Evolutionary conservation across 2,113 vertebrate species (phyloP), one percentile per base, ranked within the genome.

Genomic region (Pangasianodon gigas): DNA sequence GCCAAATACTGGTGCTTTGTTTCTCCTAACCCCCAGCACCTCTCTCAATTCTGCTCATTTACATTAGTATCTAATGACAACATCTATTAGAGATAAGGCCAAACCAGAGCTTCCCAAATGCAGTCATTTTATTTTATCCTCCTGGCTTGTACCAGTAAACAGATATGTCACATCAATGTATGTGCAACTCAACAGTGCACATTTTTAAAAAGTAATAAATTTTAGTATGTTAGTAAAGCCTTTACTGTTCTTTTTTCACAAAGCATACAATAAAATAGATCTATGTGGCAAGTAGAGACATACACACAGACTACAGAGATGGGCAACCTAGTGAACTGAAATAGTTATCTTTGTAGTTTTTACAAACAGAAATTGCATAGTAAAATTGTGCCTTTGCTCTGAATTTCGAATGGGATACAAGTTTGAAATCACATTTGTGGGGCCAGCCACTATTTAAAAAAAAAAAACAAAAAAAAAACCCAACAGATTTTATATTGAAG

Each of bases 361-460:
- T 29, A 58, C 29, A 52, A 60, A 60, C 32, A 58, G n/a, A 69
- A 80, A 77, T 89, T 89, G 88, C 88, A 89, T 89, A 89, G 88
- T 67, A 32, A 24, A 54, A 16, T 80, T 86, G 84, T 67, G 83
- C 56, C 56, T 74, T 44, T 54, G 19, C 88, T 41, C 60, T 16
- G 48, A 80, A 41, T 10, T 65, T 85, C 14, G 11, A 65, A 58
- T 6, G 26, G 62, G 62, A 48, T n/a, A 52, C 6, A 18, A 79
- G 37, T 48, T 74, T n/a, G 74, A 87, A 67, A 37, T 18, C 32
- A 24, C 32, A 11, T 69, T 32, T 81, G 83, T 89, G 89, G 65
- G 80, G 58, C 75, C 88, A 65, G 88, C 88, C 89, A 67, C 84
- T 14, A 46, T 60, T 84, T 21, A 46, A 48, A 77, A 77, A 24